Evolutionary conservation across 2,888 invertebrate genomes (phyloP), one percentile per base, ranked within the genome.

Genomic region (Therioaphis trifolii): DNA sequence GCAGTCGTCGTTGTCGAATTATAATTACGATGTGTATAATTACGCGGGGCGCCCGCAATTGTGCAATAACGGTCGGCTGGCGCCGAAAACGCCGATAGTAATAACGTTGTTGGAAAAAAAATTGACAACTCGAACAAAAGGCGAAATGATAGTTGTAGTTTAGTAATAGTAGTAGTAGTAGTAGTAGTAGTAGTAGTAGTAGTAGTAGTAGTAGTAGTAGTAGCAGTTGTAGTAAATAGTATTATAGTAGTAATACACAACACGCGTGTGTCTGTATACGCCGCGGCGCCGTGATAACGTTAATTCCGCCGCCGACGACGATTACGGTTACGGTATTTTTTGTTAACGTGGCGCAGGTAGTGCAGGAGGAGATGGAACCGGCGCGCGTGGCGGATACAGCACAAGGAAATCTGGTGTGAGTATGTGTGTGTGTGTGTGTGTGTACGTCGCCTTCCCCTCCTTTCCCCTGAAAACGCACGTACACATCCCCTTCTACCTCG

Each of bases 391-490:
- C 71, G 61, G 29, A 72, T 80, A 61, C 80, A 21, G 80, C 61
- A 63, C 71, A 72, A 80, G 80, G 61, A 61, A 80, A 80, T 72
- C 80, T 46, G 46, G 80, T 72, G 63, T 58, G 46, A 29, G 61
- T 29, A 11, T 40, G 55, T n/a, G n/a, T n/a, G n/a, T n/a, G n/a
- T n/a, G n/a, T n/a, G n/a, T n/a, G n/a, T n/a, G n/a, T n/a, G 14
- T 69, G 55, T 24, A 61, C 58, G 40, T 18, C 18, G 35, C 75
- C n/a, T 40, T 24, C 40, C 24, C 40, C 52, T 27, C 46, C 21
- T 58, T 18, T 27, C 71, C 40, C 46, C 35, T 46, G 84, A 72
- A 2, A 11, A 21, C 85, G 76, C 40, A 63, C 29, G 21, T 35
- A 35, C 3, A 35, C n/a, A 27, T 75, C 61, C 43, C 61, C 35